Base-by-base conservation (phyloP, 1,140 invertebrate genomes). In the Stenopsyche tienmushanensis region DNA sequence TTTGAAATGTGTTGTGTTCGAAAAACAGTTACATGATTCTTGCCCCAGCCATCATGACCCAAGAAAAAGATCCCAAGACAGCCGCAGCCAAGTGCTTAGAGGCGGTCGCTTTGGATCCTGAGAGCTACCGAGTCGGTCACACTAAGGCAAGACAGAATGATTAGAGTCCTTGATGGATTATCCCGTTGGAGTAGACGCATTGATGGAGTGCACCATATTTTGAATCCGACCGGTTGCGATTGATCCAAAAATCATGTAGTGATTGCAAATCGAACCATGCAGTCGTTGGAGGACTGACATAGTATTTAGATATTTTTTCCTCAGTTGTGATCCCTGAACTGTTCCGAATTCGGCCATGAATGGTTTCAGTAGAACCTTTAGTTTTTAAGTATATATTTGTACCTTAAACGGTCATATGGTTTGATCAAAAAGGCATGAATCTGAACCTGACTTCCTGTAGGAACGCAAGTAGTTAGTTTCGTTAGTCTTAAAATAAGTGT, bases 21-120 rank as follows among this genome's bases (percentile, higher is more conserved):
- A 13, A n/a, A 72, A 79, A 78, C 83, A 97, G 95, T 86, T 99
- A 99, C 88, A 94, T 94, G 85, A 98, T 99, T 84, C 87, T 99
- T 87, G 94, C 96, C 49, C 95, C 96, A 71, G 91, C 92, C 75
- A 88, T 89, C 76, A 94, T 94, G 87, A 85, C 90, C 54, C 85
- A 88, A 64, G 94, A 97, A 81, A 85, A 88, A 74, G 86, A 91
- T 72, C 88, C 90, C 54, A 93, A 93, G 82, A 85, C 85, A 73
- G 84, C 89, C 55, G 90, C 90, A 71, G 83, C 83, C 72, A 91
- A 89, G 79, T 93, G 91, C 85, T 84, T 97, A 74, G 89, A 92
- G 76, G 86, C 90, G 72, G 84, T 92, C 78, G 83, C 85, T 81
- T 85, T 98, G 76, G 93, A 96, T 82, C 85, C 87, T 66, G 94